Conservation (phyloP, 2,888 invertebrate species). For the Cryptocephalus moraei region DNA sequence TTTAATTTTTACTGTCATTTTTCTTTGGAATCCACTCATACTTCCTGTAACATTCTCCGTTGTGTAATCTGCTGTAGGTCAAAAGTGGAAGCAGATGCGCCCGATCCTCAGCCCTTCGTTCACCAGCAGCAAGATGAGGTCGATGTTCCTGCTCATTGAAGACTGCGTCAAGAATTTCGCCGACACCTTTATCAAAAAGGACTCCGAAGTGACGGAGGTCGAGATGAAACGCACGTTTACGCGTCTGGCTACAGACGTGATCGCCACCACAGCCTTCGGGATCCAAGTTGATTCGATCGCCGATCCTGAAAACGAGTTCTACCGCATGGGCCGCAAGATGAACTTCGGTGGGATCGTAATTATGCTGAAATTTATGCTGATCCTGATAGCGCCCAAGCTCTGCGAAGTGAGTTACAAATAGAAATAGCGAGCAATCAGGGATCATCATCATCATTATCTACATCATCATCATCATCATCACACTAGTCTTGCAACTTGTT, state of each 20-base stretch:
- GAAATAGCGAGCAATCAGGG: no score
- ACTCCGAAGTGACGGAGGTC: background rate
- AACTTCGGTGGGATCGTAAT: no score
- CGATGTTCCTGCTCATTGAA: constrained; percentile 28
- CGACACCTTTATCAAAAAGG: background rate
- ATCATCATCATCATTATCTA: no score
- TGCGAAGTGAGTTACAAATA: no score
- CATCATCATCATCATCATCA: no score
- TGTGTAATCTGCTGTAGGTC: background rate
- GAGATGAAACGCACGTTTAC: background rate
- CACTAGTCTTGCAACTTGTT: no score
- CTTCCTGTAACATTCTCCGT: no score
- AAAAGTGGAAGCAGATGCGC: constrained; percentile 36
- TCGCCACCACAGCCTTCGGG: background rate
- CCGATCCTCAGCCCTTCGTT: constrained; percentile 45
- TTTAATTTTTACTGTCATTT: no score
- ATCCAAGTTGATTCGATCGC: background rate
- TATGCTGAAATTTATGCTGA: no score
- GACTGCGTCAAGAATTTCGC: background rate
- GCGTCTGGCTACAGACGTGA: background rate
- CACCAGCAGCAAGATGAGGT: constrained; percentile 46
- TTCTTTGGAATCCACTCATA: no score
- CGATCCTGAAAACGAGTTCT: background rate
- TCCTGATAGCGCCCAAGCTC: no score
- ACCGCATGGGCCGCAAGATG: background rate